A percentile compares a stretch with the other conserved stretches of the same genome.
Evolutionary conservation across 2,888 invertebrate genomes (phyloP).

Genomic region (Cenopis cana): DNA sequence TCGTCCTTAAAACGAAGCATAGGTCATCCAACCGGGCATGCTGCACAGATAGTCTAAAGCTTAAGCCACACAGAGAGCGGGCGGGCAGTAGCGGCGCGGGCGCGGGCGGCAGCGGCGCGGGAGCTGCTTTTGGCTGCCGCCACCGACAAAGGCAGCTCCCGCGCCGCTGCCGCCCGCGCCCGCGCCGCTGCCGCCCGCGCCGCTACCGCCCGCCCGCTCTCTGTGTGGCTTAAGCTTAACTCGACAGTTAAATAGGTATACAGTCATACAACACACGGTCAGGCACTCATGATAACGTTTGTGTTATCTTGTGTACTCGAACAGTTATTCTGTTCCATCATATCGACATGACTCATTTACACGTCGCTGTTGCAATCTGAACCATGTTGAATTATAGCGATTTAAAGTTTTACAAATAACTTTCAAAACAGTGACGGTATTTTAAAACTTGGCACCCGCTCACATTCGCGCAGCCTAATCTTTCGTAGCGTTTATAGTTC

Average conservation of each 20-base stretch:
- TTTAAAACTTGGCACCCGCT: not conserved
- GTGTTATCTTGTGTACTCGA: constrained; percentile 11
- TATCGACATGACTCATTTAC: constrained; percentile 6
- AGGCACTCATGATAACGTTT: constrained; percentile 19
- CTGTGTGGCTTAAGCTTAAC: too few relatives aligned
- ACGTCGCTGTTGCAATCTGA: not conserved
- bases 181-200: too few relatives aligned
- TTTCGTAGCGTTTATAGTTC: too few relatives aligned
- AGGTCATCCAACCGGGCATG: not conserved
- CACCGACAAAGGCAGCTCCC: too few relatives aligned
- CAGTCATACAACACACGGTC: not conserved
- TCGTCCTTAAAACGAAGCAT: not conserved
- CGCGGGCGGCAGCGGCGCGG: too few relatives aligned
- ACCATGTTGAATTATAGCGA: not conserved
- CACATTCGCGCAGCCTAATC: not conserved
- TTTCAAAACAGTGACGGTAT: not conserved
- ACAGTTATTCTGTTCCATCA: constrained; percentile 12
- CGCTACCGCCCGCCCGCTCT: too few relatives aligned
- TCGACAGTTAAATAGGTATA: not conserved
- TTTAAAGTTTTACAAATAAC: constrained; percentile 6
- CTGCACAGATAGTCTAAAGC: not conserved
- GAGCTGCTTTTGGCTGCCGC: too few relatives aligned
- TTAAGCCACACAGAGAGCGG: too few relatives aligned
- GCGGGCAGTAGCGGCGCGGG: too few relatives aligned
- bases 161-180: too few relatives aligned